Evolutionary conservation across 2,888 invertebrate genomes (phyloP).

Genomic region (Tenthredo scrophulariae): DNA sequence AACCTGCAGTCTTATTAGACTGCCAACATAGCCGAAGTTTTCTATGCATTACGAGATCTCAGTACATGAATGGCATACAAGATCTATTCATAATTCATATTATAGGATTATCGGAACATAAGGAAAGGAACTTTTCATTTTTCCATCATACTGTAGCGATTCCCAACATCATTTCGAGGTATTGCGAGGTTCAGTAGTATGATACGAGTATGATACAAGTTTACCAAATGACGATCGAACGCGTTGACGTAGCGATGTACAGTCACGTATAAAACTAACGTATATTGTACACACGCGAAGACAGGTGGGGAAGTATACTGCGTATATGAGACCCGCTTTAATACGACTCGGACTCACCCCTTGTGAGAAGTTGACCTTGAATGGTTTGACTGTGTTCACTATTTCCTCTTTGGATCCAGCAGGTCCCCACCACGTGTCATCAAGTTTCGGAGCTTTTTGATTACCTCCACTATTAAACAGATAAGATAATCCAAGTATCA

Average conservation of each 20-base stretch:
- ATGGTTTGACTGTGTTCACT: conserved; percentile 81
- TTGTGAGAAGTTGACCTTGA: conserved; percentile 81
- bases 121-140: too few species aligned
- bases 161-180: not conserved
- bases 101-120: not conserved
- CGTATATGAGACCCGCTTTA: not conserved
- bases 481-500: conserved; percentile 47
- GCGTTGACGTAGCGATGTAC: not conserved
- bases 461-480: conserved; percentile 36
- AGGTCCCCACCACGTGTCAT: conserved; percentile 82
- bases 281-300: not conserved
- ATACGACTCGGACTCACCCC: conserved; percentile 77
- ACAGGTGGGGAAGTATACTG: not conserved
- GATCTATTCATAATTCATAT: too few species aligned
- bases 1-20: not conserved
- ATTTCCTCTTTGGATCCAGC: conserved; percentile 76
- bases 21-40: not conserved
- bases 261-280: not conserved
- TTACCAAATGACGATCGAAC: not conserved
- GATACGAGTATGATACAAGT: not conserved
- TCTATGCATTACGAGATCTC: not conserved
- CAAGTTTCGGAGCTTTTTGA: conserved; percentile 54
- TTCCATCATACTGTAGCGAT: too few species aligned
- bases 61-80: not conserved
- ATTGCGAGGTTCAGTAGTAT: too few species aligned